Conservation (phyloP, 92 coral and sea anemone genomes). For the Actinostola sp. region DNA sequence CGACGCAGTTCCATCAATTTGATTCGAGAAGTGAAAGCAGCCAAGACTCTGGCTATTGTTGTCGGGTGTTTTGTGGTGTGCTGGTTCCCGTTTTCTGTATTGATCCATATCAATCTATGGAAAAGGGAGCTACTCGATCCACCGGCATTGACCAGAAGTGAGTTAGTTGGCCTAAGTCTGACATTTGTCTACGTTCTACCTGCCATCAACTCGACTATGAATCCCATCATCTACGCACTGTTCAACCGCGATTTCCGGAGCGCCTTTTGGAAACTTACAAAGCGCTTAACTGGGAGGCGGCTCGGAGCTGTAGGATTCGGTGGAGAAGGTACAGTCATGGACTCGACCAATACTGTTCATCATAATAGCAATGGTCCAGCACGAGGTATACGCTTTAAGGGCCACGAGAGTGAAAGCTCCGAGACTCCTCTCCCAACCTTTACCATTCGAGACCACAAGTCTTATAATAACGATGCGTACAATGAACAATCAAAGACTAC, state of each 20-base stretch:
- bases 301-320: slow-evolving; percentile 42
- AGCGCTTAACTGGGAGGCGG: slow-evolving; percentile 26
- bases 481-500: neutral
- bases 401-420: slow-evolving; percentile 12
- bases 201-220: slow-evolving; percentile 70
- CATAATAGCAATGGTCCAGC: neutral
- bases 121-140: slow-evolving; percentile 6
- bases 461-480: slow-evolving; percentile 11
- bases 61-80: slow-evolving; percentile 84
- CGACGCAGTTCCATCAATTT: slow-evolving; percentile 72
- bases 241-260: slow-evolving; percentile 77
- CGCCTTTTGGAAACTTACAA: slow-evolving; percentile 53
- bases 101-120: slow-evolving; percentile 63
- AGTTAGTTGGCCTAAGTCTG: slow-evolving; percentile 16
- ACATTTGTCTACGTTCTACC: slow-evolving; percentile 73
- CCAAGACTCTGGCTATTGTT: slow-evolving; percentile 90
- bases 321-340: neutral
- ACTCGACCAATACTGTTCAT: neutral
- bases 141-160: neutral
- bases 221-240: slow-evolving; percentile 79
- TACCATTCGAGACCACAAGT: slow-evolving; percentile 23
- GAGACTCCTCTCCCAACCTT: slow-evolving; percentile 15
- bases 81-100: slow-evolving; percentile 83
- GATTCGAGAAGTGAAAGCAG: slow-evolving; percentile 89
- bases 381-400: neutral